phyloP scores from a whole-genome alignment of 2,888 invertebrate species.

The Pycnomerus fuliginosus region DNA sequence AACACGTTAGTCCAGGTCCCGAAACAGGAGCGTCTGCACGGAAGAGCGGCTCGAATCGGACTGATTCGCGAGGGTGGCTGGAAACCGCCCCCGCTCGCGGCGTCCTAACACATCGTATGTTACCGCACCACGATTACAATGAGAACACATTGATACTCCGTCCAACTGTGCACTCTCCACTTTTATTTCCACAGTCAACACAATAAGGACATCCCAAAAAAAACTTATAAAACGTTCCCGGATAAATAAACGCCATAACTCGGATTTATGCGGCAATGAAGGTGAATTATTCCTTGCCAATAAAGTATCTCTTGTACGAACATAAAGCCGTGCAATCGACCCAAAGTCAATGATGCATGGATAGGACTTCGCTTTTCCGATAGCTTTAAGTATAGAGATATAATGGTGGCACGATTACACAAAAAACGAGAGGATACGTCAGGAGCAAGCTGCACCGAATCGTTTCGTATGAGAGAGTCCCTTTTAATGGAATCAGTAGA shows the following conservation, averaged over 20 bases:
- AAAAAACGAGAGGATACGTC: slow-evolving; percentile 7
- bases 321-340: slow-evolving; percentile 8
- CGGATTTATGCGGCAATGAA: slow-evolving; percentile 4
- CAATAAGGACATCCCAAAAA: neutral
- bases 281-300: slow-evolving; percentile 12
- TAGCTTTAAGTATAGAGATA: slow-evolving; percentile 19
- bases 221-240: slow-evolving; percentile 2
- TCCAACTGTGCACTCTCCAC: too few relatives aligned
- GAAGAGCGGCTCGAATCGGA: slow-evolving; percentile 26
- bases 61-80: slow-evolving; percentile 29
- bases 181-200: neutral
- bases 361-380: slow-evolving; percentile 11
- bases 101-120: slow-evolving; percentile 19
- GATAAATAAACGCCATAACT: neutral
- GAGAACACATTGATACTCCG: too few relatives aligned
- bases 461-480: too few relatives aligned
- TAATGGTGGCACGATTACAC: slow-evolving; percentile 11
- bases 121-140: too few relatives aligned
- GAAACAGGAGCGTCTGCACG: slow-evolving; percentile 21
- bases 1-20: too few relatives aligned
- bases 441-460: too few relatives aligned
- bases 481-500: too few relatives aligned
- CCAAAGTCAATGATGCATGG: slow-evolving; percentile 18
- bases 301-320: slow-evolving; percentile 11
- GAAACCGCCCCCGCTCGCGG: slow-evolving; percentile 17